Conservation (phyloP, 2,888 invertebrate species). For the Scaeva pyrastri region DNA sequence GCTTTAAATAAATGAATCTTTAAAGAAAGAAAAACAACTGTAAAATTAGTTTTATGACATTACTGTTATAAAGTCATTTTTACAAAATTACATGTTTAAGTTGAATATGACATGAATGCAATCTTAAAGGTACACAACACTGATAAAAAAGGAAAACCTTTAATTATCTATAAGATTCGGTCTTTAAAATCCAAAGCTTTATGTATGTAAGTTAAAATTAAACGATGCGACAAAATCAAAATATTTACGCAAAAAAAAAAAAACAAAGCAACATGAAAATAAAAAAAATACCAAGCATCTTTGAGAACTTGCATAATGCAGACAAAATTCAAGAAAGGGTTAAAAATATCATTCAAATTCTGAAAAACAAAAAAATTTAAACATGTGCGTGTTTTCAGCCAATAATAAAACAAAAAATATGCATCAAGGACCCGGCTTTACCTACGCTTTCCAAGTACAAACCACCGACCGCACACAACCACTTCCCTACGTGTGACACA, state of each 20-base stretch:
- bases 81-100: too few relatives aligned
- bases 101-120: too few relatives aligned
- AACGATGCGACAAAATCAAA: neutral
- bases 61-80: too few relatives aligned
- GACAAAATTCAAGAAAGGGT: neutral
- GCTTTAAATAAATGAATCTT: too few relatives aligned
- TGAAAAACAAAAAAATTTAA: slow-evolving; percentile 20
- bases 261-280: too few relatives aligned
- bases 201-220: too few relatives aligned
- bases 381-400: slow-evolving; percentile 38
- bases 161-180: too few relatives aligned
- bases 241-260: neutral
- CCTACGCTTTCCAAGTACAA: slow-evolving; percentile 6
- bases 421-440: slow-evolving; percentile 27
- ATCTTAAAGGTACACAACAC: too few relatives aligned
- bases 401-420: slow-evolving; percentile 45
- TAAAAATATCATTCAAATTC: neutral
- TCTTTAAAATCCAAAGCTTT: too few relatives aligned
- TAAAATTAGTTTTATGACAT: too few relatives aligned
- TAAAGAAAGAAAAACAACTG: too few relatives aligned
- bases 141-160: too few relatives aligned
- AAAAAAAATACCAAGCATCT: slow-evolving; percentile 22
- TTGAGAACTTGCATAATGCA: slow-evolving; percentile 27
- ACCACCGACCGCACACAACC: slow-evolving; percentile 5
- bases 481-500: slow-evolving; percentile 45